These are phyloP conservation scores for Schlechtendalia chinensis DNA, from an alignment of 1,140 invertebrate genomes.

Conservation along the genomic window DNA sequence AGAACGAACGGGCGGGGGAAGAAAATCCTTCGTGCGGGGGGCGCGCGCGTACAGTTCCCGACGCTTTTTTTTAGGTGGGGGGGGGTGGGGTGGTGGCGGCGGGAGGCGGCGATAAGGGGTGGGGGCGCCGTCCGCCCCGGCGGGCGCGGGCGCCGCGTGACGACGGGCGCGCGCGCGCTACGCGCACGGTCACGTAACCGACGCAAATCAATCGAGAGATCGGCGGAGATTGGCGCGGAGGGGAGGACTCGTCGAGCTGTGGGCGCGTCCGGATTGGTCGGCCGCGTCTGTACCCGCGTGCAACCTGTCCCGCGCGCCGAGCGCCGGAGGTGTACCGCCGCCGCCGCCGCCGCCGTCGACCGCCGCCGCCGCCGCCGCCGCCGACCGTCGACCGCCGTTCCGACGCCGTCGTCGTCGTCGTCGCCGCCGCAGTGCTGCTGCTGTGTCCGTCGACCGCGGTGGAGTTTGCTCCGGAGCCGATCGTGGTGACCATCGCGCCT, in stretches of 20 bases:
- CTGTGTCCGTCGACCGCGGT: slow-evolving; percentile 43
- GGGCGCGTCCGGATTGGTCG: slow-evolving; percentile 48
- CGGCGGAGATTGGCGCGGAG: slow-evolving; percentile 48
- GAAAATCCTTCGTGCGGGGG: neutral
- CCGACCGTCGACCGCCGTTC: neutral
- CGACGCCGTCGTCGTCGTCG: neutral
- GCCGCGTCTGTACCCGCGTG: slow-evolving; percentile 32
- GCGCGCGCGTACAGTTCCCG: neutral
- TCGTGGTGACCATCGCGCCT: slow-evolving; percentile 35
- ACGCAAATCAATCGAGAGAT: slow-evolving; percentile 49
- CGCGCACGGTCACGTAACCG: slow-evolving; percentile 46
- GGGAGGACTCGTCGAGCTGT: slow-evolving; percentile 45
- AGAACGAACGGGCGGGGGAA: neutral
- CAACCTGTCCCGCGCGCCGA: slow-evolving; percentile 38
- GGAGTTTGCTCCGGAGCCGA: slow-evolving; percentile 37
- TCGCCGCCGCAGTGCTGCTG: slow-evolving; percentile 36
- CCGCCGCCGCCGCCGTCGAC: neutral
- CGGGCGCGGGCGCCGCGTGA: too few species aligned
- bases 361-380: neutral
- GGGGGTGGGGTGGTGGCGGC: neutral
- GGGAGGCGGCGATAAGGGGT: neutral
- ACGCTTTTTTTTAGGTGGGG: too few species aligned
- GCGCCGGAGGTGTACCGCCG: neutral
- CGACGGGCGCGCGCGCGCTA: neutral
- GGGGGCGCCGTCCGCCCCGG: too few species aligned